Base-by-base conservation (phyloP, 2,113 vertebrate species). In the Orcinus orca region DNA sequence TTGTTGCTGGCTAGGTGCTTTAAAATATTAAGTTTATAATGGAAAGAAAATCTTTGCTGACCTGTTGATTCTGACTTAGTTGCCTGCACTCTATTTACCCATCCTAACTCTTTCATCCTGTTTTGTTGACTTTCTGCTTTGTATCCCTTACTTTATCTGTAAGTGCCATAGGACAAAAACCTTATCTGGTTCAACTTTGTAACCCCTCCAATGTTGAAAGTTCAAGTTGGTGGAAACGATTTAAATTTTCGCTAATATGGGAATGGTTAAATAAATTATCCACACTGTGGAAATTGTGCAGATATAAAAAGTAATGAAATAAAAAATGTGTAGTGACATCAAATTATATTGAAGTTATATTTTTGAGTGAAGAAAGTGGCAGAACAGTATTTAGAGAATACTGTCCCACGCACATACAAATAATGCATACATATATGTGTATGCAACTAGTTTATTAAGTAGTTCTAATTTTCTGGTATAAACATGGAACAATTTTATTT, bases 271-370 rank as follows among this genome's bases (percentile, higher is more conserved):
- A 70, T 91, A n/a, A 94, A 86, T 71, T 41, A 80, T 83, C 10
- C 53, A 67, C 71, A 65, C 23, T 55, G 13, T 93, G 68, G 15
- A 65, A 88, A 71, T 25, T 80, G 58, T 70, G 70, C n/a, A 89
- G 41, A 70, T 94, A 85, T 41, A 83, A 90, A 92, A 92, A 90
- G 14, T 11, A 86, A 95, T 88, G 25, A 90, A 95, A 67, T 83
- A 82, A 68, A 68, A 15, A 2, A 15, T 63, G 58, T 62, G 26
- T 60, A 58, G 60, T 82, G 55, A 87, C 77, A 86, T 77, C 21
- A 33, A 63, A 80, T 97, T 36, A 73, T 83, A 41, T 67, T 91
- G 60, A 93, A 84, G 26, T 76, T 86, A 8, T 90, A 62, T 88
- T 91, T 95, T 96, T 96, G 62, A 85, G 23, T 82, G 44, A 77